These are phyloP conservation scores for Ataeniobius toweri DNA, from an alignment of 2,797 vertebrate genomes.

Conservation along the genomic window DNA sequence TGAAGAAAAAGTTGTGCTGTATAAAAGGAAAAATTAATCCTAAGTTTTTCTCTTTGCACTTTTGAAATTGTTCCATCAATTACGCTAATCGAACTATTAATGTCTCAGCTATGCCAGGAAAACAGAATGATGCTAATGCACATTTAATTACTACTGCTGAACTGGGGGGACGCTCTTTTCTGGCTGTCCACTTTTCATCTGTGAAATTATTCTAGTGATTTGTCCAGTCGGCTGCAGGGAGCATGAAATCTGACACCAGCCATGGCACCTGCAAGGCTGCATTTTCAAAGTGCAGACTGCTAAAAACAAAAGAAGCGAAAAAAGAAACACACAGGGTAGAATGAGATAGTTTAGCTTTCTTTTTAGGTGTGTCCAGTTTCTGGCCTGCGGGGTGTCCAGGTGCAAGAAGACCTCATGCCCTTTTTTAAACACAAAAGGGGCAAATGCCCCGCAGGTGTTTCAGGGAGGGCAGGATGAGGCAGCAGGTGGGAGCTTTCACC, in stretches of 20 bases:
- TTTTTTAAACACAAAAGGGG: conserved; percentile 61
- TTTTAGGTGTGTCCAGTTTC: conserved; percentile 64
- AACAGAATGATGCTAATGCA: conserved; percentile 44
- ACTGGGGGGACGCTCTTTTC: conserved; percentile 38
- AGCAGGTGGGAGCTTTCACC: conserved; percentile 38
- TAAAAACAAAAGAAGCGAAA: conserved; percentile 39
- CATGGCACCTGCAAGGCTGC: conserved; percentile 51
- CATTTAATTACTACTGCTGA: conserved; percentile 39
- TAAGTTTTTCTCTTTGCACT: conserved; percentile 11
- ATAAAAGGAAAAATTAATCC: conserved; percentile 10
- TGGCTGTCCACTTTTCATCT: conserved; percentile 27
- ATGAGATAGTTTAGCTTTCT: conserved; percentile 54
- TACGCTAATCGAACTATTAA: conserved; percentile 15
- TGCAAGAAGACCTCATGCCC: conserved; percentile 40
- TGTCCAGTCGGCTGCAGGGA: conserved; percentile 31
- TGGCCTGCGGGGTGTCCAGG: conserved; percentile 59
- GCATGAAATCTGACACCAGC: conserved; percentile 42
- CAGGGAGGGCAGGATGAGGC: conserved; percentile 15
- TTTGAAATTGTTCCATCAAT: conserved; percentile 34
- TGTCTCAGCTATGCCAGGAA: conserved; percentile 26
- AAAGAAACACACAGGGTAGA: conserved; percentile 27
- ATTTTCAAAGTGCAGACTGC: not conserved
- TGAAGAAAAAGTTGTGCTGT: not conserved
- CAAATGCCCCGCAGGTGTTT: conserved; percentile 38
- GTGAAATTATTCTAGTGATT: conserved; percentile 51